phyloP scores from a whole-genome alignment of 2,113 vertebrate genomes.

The Pterophyllum scalare region DNA sequence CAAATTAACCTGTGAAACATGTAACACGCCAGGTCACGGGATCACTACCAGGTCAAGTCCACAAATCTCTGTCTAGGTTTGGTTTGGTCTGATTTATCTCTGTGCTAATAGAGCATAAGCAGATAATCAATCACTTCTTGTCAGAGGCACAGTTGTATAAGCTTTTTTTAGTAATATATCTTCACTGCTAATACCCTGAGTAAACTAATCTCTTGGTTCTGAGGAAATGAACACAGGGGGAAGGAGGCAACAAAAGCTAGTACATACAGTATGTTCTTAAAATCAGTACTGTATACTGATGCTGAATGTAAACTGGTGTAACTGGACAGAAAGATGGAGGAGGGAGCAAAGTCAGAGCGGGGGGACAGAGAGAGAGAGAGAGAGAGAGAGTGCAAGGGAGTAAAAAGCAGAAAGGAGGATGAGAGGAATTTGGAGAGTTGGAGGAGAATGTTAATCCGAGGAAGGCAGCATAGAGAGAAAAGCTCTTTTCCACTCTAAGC shows the following conservation, averaged over 20 bases:
- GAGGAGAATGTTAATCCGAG: conserved; percentile 72
- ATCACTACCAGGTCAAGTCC: not conserved
- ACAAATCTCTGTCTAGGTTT: not conserved
- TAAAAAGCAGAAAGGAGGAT: conserved; percentile 34
- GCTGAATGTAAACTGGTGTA: conserved; percentile 40
- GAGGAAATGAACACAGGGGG: conserved; percentile 39
- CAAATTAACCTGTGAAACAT: conserved; percentile 11
- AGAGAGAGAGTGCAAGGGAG: not conserved
- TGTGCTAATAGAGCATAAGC: conserved; percentile 43
- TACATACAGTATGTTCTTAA: conserved; percentile 22
- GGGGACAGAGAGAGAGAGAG: not conserved
- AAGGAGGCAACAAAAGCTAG: conserved; percentile 20
- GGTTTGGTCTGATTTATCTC: conserved; percentile 37
- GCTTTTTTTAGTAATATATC: conserved; percentile 35
- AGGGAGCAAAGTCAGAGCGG: conserved; percentile 11
- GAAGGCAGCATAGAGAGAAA: conserved; percentile 61
- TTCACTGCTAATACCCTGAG: conserved; percentile 34
- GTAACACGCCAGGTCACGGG: not conserved
- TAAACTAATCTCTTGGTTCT: conserved; percentile 48
- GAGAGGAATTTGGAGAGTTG: conserved; percentile 59
- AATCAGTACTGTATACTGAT: conserved; percentile 24
- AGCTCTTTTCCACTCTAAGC: conserved; percentile 64
- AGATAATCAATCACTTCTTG: conserved; percentile 42
- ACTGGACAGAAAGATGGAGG: conserved; percentile 37
- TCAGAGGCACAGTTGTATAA: conserved; percentile 42